Evolutionary conservation across 2,888 invertebrate species (phyloP), one percentile per base, ranked within the genome.

Genomic region (Clepsis dumicolana): DNA sequence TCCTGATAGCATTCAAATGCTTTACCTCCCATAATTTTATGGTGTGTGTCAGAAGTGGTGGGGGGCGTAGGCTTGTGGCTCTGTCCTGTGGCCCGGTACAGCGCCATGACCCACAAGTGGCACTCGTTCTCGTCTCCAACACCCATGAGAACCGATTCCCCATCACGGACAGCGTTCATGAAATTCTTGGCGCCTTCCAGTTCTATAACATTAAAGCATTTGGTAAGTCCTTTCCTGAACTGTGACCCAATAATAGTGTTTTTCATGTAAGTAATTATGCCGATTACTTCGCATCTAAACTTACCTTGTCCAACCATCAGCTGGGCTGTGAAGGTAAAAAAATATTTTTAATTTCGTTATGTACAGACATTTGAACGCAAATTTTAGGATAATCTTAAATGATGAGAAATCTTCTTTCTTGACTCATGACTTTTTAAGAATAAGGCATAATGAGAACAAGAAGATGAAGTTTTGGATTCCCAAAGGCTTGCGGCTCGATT

Each of bases 1-100:
- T 12, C 8, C 4, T 32, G 4, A 32, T 8, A 7, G 52, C 25
- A 2, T n/a, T 1, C 52, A 10, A n/a, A 64, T n/a, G 54, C 80
- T 94, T 89, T 86, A 97, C 97, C 98, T 94, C 98, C 99, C 96
- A 94, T 98, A 96, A 90, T 97, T 96, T 94, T 96, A 94, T 82
- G 95, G 78, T 88, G 95, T 64, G 94, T 92, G 74, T 96, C 96
- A 2, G 96, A 96, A 18, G 97, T 97, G 52, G 97, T 95, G 0
- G 98, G 98, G 7, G 99, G 99, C 1, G 98, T 98, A 7, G 99
- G 99, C 88, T 99, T 99, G 91, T 99, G 99, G 62, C 98, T 98
- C 90, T 99, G 99, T 4, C 99, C 99, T 1, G 99, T 99, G n/a
- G 99, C 99, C 77, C 99, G 95, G 89, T 99, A 99, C 94, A 99